A percentile compares a stretch with the other conserved stretches of the same genome.
Conservation (phyloP, 2,797 vertebrate species). For the Hemibagrus guttatus region DNA sequence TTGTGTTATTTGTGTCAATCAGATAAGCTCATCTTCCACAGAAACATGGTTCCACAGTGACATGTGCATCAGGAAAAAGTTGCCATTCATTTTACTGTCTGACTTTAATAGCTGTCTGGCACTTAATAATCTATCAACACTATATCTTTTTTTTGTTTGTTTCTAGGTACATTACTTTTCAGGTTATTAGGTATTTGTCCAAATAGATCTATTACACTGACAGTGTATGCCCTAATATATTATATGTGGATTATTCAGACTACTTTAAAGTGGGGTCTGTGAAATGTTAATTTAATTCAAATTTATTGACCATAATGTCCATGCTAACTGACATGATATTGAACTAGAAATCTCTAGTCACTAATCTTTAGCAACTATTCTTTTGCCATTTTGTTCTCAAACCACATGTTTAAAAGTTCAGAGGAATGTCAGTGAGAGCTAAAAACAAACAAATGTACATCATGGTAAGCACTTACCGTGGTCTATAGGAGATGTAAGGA, state of each 20-base stretch:
- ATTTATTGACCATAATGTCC: neutral
- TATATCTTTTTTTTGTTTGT: neutral
- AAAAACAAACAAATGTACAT: neutral
- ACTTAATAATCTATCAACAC: neutral
- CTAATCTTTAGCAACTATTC: neutral
- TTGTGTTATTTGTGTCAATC: neutral
- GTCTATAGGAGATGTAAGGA: conserved; percentile 7
- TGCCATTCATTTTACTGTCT: neutral
- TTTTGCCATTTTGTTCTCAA: neutral
- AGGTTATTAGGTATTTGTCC: neutral
- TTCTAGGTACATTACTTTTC: neutral
- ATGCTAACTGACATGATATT: neutral
- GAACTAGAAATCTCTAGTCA: neutral
- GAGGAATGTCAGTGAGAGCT: neutral
- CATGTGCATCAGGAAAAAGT: neutral
- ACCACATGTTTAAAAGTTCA: neutral
- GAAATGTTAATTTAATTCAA: neutral
- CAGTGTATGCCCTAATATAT: neutral
- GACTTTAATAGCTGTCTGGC: neutral
- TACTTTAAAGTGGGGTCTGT: neutral
- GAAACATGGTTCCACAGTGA: neutral
- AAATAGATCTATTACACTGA: neutral
- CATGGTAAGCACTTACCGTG: neutral
- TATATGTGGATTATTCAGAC: neutral
- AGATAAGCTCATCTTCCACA: neutral